Percentiles rank a stretch among this genome's conserved stretches.
phyloP scores from a whole-genome alignment of 2,888 invertebrate species.

The Lasioglossum villosulum region DNA sequence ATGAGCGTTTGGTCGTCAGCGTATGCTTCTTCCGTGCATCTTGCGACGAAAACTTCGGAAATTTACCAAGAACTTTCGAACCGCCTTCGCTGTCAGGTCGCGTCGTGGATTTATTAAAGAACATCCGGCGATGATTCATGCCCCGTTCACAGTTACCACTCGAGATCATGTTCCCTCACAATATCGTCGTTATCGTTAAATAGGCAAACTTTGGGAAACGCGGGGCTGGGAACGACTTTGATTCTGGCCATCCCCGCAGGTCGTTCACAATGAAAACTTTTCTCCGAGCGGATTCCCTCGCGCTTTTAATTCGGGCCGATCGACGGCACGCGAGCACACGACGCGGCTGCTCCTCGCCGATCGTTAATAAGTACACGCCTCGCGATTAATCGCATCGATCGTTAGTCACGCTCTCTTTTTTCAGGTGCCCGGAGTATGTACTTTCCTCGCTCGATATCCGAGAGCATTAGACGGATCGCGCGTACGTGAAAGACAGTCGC shows the following conservation, averaged over 20 bases:
- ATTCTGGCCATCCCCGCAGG: background rate
- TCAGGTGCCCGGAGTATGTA: background rate
- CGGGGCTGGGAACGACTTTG: background rate
- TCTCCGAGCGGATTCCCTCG: background rate
- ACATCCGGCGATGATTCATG: constrained; percentile 42
- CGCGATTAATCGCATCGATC: background rate
- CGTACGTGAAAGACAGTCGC: constrained; percentile 11
- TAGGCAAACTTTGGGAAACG: background rate
- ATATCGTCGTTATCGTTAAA: background rate
- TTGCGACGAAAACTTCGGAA: constrained; percentile 55
- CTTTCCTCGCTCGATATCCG: constrained; percentile 26
- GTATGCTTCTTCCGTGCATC: constrained; percentile 49
- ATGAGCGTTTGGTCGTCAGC: constrained; percentile 57
- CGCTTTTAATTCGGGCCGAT: background rate
- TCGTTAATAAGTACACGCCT: background rate
- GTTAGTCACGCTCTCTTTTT: constrained; percentile 12
- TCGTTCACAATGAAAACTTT: background rate
- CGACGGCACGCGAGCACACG: background rate
- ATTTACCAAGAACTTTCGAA: constrained; percentile 48
- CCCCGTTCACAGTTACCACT: constrained; percentile 20
- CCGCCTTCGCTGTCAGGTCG: background rate
- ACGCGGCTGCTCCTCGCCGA: background rate
- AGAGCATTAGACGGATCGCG: constrained; percentile 20
- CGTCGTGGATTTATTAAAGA: constrained; percentile 49
- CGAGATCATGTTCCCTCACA: background rate